Evolutionary conservation across 2,888 invertebrate genomes (phyloP), one percentile per base, ranked within the genome.

Genomic region (Leptopilina syphax): DNA sequence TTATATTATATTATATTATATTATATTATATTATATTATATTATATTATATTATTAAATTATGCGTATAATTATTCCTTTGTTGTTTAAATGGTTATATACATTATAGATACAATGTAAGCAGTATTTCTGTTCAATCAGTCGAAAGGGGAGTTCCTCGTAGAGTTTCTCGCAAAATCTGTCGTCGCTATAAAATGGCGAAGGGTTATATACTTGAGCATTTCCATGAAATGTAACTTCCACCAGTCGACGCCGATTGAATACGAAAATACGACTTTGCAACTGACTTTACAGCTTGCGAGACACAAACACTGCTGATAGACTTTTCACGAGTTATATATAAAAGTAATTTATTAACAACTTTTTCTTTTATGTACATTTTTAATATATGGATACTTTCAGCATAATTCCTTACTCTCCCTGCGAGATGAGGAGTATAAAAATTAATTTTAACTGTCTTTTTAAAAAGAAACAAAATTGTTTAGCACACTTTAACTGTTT

Each of bases 161-260:
- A 41, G 41, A 65, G 65, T 34, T 65, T 34, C 65, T 65, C 34
- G 41, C 65, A 65, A 65, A 65, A 65, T 24, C 65, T 65, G 65
- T 65, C 65, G 65, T 65, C 34, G 65, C 41, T 13, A 65, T 65
- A 65, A 65, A 65, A 65, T 65, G 65, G 65, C 65, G 65, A 18
- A 63, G 24, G 24, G 63, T 65, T 65, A 65, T 65, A 65, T 65
- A 65, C 34, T 65, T 65, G 5, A 27, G 12, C 24, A 65, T 27
- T 65, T 27, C 65, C 41, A 10, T 65, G 34, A 65, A 65, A 41
- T 41, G 65, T 34, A 65, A 65, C 65, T 65, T 65, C 65, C 27
- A 65, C 65, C 65, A 65, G 65, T 10, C 65, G 65, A 65, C 65
- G 65, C 10, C 65, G 12, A 65, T 65, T 34, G 65, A 65, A 65